Percentiles rank a stretch among this genome's conserved stretches.
phyloP scores from a whole-genome alignment of 2,888 invertebrate genomes.

The Leptinotarsa juncta region DNA sequence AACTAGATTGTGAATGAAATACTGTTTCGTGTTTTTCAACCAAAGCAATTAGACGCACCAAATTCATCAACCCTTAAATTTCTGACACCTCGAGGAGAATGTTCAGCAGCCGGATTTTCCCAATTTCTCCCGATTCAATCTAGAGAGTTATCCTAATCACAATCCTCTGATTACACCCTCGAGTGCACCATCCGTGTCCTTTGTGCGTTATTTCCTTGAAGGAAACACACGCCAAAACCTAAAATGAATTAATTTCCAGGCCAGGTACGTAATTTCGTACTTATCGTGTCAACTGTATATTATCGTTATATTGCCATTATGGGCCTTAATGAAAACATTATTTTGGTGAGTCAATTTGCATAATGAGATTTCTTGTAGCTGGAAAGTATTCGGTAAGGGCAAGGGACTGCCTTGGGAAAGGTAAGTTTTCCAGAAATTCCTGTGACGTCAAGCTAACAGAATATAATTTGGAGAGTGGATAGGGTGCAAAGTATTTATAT shows the following conservation, averaged over 20 bases:
- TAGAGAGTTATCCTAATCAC: conserved; percentile 31
- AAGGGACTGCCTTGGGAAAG: neutral
- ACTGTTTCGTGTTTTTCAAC: neutral
- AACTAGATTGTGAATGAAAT: neutral
- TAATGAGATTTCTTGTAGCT: conserved; percentile 24
- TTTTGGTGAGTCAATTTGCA: conserved; percentile 33
- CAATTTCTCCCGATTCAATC: conserved; percentile 24
- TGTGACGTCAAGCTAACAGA: neutral
- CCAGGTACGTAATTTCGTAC: conserved; percentile 37
- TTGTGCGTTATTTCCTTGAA: conserved; percentile 27
- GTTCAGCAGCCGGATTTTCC: neutral
- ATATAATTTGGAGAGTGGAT: neutral
- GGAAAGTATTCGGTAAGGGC: neutral
- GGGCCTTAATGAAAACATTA: conserved; percentile 34
- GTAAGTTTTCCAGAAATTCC: conserved; percentile 5
- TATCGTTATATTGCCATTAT: conserved; percentile 38
- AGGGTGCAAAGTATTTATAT: too few relatives aligned
- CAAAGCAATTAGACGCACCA: neutral
- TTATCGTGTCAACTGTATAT: conserved; percentile 41
- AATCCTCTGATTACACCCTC: conserved; percentile 32
- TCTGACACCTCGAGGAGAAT: neutral
- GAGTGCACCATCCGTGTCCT: conserved; percentile 31
- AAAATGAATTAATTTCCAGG: conserved; percentile 28
- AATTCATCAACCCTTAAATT: neutral
- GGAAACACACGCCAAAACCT: conserved; percentile 10